A percentile compares a stretch with the other conserved stretches of the same genome.
phyloP scores from a whole-genome alignment of 35 echinoderm and acorn worm species.

The Patiria miniata region DNA sequence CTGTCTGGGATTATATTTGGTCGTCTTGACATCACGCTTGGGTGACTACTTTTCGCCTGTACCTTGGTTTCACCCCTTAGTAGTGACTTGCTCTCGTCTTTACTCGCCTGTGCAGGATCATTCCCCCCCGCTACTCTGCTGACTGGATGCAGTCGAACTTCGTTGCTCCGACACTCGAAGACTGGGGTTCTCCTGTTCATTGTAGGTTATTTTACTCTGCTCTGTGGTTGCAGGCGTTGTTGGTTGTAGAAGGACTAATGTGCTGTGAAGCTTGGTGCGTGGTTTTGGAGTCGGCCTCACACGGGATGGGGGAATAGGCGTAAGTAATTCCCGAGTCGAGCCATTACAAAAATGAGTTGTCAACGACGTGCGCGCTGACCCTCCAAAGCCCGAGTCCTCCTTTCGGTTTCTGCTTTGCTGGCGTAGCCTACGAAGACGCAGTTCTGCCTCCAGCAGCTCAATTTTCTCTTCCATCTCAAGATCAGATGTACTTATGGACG shows the following conservation, averaged over 20 bases:
- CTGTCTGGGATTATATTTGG: slow-evolving; percentile 32
- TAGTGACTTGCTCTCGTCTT: too few species aligned
- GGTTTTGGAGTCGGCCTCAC: too few species aligned
- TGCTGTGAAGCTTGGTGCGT: too few species aligned
- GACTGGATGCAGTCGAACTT: background rate
- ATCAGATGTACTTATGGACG: background rate
- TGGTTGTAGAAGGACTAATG: too few species aligned
- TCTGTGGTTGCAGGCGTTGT: too few species aligned
- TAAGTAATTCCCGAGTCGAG: background rate
- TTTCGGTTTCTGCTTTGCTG: background rate
- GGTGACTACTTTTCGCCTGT: background rate
- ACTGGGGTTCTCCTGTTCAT: background rate
- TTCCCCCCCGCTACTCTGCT: background rate
- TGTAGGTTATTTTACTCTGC: background rate
- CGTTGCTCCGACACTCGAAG: background rate
- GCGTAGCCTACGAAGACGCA: background rate
- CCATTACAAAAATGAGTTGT: background rate
- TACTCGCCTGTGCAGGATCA: background rate
- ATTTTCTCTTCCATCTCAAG: background rate
- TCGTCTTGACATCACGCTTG: background rate
- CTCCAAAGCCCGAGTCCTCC: too few species aligned
- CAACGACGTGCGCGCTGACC: background rate
- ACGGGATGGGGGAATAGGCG: background rate
- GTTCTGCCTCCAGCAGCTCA: background rate
- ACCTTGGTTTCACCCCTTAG: background rate